Conservation (phyloP, 2,113 vertebrate species). For the Pantherophis guttatus region DNA sequence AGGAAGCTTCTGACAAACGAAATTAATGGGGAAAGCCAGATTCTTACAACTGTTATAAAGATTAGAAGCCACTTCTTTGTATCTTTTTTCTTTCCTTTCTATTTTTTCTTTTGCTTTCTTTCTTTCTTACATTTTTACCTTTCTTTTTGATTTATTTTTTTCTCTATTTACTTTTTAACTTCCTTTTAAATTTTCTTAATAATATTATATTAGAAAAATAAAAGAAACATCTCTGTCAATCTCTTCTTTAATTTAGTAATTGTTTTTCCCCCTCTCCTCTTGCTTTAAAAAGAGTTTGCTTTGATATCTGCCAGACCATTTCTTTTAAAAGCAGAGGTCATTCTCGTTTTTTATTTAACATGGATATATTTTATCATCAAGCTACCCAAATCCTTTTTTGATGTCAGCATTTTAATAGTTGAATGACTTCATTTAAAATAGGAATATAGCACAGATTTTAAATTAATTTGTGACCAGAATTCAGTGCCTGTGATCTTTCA, state of each 20-base stretch:
- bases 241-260: not conserved
- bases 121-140: not conserved
- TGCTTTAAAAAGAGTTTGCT: not conserved
- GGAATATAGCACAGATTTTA: not conserved
- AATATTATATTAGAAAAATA: not conserved
- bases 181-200: not conserved
- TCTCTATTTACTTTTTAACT: not conserved
- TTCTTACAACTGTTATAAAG: not conserved
- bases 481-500: slow-evolving; percentile 20
- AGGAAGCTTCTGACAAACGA: not conserved
- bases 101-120: not conserved
- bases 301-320: not conserved
- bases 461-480: not conserved
- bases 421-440: not conserved
- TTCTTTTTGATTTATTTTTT: not conserved
- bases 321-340: not conserved
- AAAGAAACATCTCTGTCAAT: not conserved
- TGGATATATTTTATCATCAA: not conserved
- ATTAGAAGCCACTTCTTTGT: not conserved
- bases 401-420: slow-evolving; percentile 9
- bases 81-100: not conserved
- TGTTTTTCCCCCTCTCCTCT: not conserved
- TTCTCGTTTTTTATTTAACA: not conserved
- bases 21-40: not conserved
- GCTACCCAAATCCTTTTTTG: not conserved